Evolutionary conservation across 1,140 invertebrate species (phyloP).

Genomic region (Manduca sexta): DNA sequence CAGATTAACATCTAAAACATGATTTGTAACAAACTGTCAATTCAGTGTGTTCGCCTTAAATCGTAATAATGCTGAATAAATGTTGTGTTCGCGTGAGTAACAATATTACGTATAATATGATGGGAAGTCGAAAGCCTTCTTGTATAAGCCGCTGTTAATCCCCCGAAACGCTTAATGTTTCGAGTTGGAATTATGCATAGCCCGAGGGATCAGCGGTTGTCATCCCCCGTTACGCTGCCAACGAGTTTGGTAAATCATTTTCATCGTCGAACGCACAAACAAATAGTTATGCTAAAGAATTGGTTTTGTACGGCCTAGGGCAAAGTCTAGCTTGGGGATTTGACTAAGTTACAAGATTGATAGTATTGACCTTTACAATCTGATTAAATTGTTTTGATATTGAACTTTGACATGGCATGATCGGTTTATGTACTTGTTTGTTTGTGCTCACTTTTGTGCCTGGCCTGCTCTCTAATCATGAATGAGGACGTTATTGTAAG

Average conservation of each 20-base stretch:
- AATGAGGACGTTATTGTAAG: too few relatives aligned
- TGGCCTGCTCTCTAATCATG: too few relatives aligned
- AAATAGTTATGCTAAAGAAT: slow-evolving; percentile 12
- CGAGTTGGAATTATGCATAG: slow-evolving; percentile 60
- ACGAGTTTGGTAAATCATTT: slow-evolving; percentile 50
- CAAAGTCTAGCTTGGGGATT: too few relatives aligned
- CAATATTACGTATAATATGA: slow-evolving; percentile 14
- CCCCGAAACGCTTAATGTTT: slow-evolving; percentile 51
- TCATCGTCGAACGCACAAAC: slow-evolving; percentile 30
- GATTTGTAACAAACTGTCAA: background rate
- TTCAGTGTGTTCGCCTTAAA: background rate
- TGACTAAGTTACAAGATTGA: too few relatives aligned
- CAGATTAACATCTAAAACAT: too few relatives aligned
- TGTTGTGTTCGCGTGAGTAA: slow-evolving; percentile 1
- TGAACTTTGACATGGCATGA: background rate
- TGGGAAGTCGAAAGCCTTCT: slow-evolving; percentile 29
- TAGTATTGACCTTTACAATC: too few relatives aligned
- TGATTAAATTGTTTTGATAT: background rate
- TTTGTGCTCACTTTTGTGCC: too few relatives aligned
- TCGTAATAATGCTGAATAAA: slow-evolving; percentile 1
- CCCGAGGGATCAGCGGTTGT: slow-evolving; percentile 59
- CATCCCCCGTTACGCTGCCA: slow-evolving; percentile 38
- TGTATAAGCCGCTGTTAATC: slow-evolving; percentile 59
- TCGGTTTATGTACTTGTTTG: too few relatives aligned
- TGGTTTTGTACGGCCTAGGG: background rate